Evolutionary conservation across 2,797 vertebrate genomes (phyloP).

Genomic region (Sarcophilus harrisii): DNA sequence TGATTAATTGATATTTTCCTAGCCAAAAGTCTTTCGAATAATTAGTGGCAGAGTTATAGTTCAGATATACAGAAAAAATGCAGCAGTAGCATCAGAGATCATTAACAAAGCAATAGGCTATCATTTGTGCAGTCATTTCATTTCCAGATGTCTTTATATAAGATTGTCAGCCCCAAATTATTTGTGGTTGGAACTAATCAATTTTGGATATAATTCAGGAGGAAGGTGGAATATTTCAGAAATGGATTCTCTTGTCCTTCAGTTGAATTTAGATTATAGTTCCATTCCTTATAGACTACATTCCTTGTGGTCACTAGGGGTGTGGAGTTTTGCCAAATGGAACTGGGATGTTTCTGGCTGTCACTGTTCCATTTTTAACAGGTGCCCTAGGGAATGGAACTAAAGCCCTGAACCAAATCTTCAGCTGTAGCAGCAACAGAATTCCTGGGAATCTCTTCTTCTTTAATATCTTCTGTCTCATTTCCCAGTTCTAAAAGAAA

Average conservation of each 20-base stretch:
- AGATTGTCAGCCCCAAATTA: background rate
- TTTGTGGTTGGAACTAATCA: background rate
- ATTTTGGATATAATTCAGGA: constrained; percentile 34
- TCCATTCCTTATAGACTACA: background rate
- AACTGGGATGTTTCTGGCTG: background rate
- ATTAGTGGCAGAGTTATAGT: constrained; percentile 12
- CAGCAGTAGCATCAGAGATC: background rate
- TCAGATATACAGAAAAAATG: background rate
- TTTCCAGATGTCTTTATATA: background rate
- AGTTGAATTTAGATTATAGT: background rate
- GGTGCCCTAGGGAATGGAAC: background rate
- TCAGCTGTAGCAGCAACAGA: background rate
- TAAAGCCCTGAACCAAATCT: background rate
- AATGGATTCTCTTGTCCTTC: background rate
- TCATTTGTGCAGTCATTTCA: constrained; percentile 5
- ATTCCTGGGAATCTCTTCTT: background rate
- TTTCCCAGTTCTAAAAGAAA: background rate
- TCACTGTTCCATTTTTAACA: background rate
- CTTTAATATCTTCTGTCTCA: background rate
- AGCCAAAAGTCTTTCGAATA: constrained; percentile 3
- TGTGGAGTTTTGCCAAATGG: background rate
- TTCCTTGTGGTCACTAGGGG: background rate
- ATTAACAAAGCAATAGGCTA: background rate
- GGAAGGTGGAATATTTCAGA: constrained; percentile 14
- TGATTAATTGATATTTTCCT: background rate